These are phyloP conservation scores for Luperina nickerlii DNA, from an alignment of 2,888 invertebrate species.

Conservation along the genomic window DNA sequence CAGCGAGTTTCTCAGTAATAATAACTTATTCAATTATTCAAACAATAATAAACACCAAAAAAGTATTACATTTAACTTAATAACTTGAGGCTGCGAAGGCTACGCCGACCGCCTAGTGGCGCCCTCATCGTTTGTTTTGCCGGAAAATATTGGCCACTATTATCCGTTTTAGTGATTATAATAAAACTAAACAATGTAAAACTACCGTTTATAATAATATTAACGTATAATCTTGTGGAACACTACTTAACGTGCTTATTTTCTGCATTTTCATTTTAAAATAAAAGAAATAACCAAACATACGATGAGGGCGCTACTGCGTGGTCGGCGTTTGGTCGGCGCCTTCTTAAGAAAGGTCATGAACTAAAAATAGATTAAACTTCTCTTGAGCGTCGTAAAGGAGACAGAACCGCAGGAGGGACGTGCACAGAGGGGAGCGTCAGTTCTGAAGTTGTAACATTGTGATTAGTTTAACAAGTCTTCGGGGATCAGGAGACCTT, in stretches of 20 bases:
- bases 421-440: neutral
- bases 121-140: no score
- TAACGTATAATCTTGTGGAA: no score
- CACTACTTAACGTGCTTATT: no score
- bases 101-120: no score
- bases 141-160: no score
- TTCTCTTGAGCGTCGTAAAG: neutral
- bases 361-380: constrained; percentile 21
- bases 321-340: no score
- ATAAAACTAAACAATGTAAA: no score
- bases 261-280: no score
- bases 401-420: constrained; percentile 4
- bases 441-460: constrained; percentile 13
- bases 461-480: constrained; percentile 27
- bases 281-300: no score
- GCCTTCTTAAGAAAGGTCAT: constrained; percentile 27
- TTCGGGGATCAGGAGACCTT: neutral
- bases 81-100: neutral
- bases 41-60: constrained; percentile 4
- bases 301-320: no score
- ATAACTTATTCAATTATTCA: neutral
- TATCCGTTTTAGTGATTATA: no score
- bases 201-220: no score
- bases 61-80: constrained; percentile 5
- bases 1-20: neutral